Evolutionary conservation across 2,113 vertebrate species (phyloP).

Genomic region (Acanthisitta chloris): DNA sequence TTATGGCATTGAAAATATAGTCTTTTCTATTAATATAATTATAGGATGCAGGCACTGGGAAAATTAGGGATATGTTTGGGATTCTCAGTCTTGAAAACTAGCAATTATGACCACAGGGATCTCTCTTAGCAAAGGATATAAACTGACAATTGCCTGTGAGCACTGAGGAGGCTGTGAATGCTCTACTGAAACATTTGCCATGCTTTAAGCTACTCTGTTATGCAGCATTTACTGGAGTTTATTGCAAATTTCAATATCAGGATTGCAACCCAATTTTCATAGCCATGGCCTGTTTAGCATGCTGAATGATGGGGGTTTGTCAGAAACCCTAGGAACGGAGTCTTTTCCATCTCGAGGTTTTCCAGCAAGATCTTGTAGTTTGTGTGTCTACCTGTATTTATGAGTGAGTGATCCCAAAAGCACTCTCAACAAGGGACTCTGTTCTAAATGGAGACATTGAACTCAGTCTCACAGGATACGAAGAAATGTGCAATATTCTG

Average conservation of each 20-base stretch:
- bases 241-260: neutral
- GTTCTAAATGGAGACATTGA: neutral
- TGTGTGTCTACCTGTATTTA: neutral
- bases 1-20: neutral
- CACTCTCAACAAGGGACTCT: neutral
- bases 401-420: neutral
- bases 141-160: neutral
- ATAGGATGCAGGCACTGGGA: neutral
- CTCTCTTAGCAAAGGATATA: neutral
- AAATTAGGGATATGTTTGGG: neutral
- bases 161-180: neutral
- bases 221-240: neutral
- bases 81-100: neutral
- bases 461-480: neutral
- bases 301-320: rapidly evolving
- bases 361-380: neutral
- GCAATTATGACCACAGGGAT: neutral
- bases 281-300: neutral
- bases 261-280: neutral
- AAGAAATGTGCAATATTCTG: neutral
- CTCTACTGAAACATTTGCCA: neutral
- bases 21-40: neutral
- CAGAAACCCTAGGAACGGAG: neutral
- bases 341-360: neutral
- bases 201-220: neutral